Base-by-base conservation (phyloP, 1,140 invertebrate genomes). In the Meteorus sp. region DNA sequence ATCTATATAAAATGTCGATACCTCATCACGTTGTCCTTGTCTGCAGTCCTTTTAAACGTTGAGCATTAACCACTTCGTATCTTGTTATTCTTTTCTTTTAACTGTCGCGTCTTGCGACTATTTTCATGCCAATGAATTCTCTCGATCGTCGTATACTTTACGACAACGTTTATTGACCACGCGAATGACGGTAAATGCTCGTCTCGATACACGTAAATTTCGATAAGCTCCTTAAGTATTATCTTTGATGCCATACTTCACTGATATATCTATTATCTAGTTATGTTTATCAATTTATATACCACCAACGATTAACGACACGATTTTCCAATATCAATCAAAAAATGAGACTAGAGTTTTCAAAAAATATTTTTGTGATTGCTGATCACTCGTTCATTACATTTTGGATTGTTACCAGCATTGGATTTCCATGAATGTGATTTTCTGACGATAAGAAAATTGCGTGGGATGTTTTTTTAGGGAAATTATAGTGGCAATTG, bases 111-210 rank as follows among this genome's bases (percentile, higher is more conserved):
- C 7, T 54, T 2, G 7, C 9, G n/a, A 11, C 22, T 41, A 41
- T 54, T 51, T 51, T 51, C 48, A 33, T 6, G 7, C 22, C 29
- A 7, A 33, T 31, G 27, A 2, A 8, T 19, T 51, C 15, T 15
- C 13, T 4, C 27, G 27, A 4, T 11, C 11, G 8, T 11, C 8
- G 35, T 39, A n/a, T n/a, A n/a, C 35, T 44, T 44, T 44, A 50
- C 25, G 25, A 33, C 29, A 11, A 15, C 29, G 47, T 51, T 51
- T 51, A 51, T 51, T 51, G 47, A 35, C 47, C 31, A n/a, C n/a
- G 47, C 13, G 15, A 51, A 51, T 51, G 47, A 51, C n/a, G 20
- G 27, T 51, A 9, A 20, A 31, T 9, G 29, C 29, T 51, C 27
- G 7, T 33, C 27, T 13, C 2, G 27, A 35, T 31, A 51, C 22